A percentile compares a stretch with the other conserved stretches of the same genome.
Conservation (phyloP, 2,888 invertebrate species). For the Pyrgus malvae region DNA sequence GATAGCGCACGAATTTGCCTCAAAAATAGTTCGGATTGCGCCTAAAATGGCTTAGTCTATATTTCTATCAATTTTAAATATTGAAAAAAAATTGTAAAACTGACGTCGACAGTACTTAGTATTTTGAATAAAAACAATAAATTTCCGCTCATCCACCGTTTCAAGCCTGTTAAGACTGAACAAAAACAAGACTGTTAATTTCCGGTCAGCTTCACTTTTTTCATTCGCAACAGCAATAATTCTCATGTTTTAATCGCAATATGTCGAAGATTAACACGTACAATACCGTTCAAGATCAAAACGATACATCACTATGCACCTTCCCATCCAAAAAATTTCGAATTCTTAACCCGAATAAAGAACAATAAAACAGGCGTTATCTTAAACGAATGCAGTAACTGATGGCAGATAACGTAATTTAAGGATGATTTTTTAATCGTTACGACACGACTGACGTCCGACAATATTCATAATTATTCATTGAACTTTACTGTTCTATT, state of each 20-base stretch:
- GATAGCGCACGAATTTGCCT: too few relatives aligned
- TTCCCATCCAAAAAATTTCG: slow-evolving; percentile 8
- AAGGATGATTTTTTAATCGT: slow-evolving; percentile 21
- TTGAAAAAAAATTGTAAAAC: too few relatives aligned
- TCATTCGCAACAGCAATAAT: not conserved
- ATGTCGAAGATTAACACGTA: not conserved
- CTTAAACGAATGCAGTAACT: slow-evolving; percentile 45
- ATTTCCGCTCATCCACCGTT: too few relatives aligned
- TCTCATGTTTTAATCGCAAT: not conserved
- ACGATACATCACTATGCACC: slow-evolving; percentile 21
- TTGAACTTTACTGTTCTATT: too few relatives aligned
- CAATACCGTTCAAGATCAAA: not conserved
- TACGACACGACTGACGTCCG: slow-evolving; percentile 13
- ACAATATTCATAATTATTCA: too few relatives aligned
- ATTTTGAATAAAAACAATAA: too few relatives aligned
- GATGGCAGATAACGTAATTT: slow-evolving; percentile 42
- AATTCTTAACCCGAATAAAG: slow-evolving; percentile 27
- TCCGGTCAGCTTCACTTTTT: not conserved
- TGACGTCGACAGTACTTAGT: too few relatives aligned
- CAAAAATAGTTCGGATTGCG: too few relatives aligned
- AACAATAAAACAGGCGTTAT: slow-evolving; percentile 39
- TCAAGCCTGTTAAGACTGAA: too few relatives aligned
- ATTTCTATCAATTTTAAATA: too few relatives aligned
- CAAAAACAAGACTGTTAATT: too few relatives aligned
- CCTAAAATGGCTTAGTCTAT: too few relatives aligned